phyloP scores from a whole-genome alignment of 2,113 vertebrate species.

The Pyrgilauda ruficollis region DNA sequence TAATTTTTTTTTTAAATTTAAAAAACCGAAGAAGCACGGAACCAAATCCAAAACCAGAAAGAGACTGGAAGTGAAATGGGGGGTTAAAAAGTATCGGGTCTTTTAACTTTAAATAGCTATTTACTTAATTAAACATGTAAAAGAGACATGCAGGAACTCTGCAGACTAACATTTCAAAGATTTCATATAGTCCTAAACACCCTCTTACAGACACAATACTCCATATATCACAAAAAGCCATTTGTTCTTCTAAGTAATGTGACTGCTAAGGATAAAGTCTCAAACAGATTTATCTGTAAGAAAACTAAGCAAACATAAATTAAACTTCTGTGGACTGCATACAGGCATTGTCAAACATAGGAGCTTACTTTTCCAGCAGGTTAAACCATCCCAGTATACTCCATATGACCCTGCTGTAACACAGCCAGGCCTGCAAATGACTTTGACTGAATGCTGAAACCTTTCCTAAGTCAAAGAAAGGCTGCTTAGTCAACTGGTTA shows the following conservation, averaged over 20 bases:
- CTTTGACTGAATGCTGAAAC: background rate
- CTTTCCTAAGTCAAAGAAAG: background rate
- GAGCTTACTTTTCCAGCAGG: background rate
- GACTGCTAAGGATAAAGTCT: background rate
- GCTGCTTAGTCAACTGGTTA: background rate
- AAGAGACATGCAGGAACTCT: background rate
- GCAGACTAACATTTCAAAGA: background rate
- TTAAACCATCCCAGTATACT: background rate
- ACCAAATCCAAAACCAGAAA: background rate
- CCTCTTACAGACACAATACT: background rate
- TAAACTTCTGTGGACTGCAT: background rate
- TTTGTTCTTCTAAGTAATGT: background rate
- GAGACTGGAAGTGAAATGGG: background rate
- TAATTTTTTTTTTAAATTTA: background rate
- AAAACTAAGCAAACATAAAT: background rate
- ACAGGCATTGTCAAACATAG: background rate
- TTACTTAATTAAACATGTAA: fast-evolving
- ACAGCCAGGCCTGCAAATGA: background rate
- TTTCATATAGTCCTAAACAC: background rate
- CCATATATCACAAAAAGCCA: background rate
- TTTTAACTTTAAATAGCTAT: background rate
- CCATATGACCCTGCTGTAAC: background rate
- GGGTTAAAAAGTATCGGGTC: background rate
- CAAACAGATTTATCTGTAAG: background rate
- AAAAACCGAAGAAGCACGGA: background rate